Base-by-base conservation (phyloP, 1,140 invertebrate species). In the Ruditapes philippinarum region DNA sequence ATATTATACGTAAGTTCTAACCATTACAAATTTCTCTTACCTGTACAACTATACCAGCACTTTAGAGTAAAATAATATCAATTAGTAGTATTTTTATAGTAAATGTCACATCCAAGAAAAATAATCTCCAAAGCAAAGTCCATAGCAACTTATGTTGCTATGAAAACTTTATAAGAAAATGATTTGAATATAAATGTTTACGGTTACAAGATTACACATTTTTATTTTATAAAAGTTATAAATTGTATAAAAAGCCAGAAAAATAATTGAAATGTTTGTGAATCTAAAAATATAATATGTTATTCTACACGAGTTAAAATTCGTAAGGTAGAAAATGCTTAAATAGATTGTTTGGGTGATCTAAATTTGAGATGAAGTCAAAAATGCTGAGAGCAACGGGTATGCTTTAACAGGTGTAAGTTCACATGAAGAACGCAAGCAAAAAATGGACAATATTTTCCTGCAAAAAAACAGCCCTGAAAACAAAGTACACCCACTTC, bases 351-450 rank as follows among this genome's bases (percentile, higher is more conserved):
- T 57, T 62, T 31, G 14, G 65, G 28, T 70, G 33, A 70, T 70
- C 65, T 70, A 70, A 70, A 78, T 17, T 14, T 31, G 14, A 12
- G 0, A 78, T 78, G 74, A 54, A 78, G 45, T 78, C 74, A 78
- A 78, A 78, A 78, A 45, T 51, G 74, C 74, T 78, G 74, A 78
- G 74, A 19, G 74, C 7, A 7, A 25, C n/a, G 3, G 25, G 11
- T 40, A 4, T 49, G 2, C 45, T 40, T 78, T 54, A 33, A 54
- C 11, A 22, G 3, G 14, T 38, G 22, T 40, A 70, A 33, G 38
- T 36, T 78, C 45, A 51, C 79, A 81, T 81, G 51, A 62, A 81
- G 60, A 81, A 78, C 51, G 79, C 79, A 81, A 81, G 79, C 60
- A 17, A 17, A 22, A n/a, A n/a, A 14, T 62, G 31, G 22, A 65